phyloP scores from a whole-genome alignment of 2,888 invertebrate genomes.

The Melinaea menophilus region DNA sequence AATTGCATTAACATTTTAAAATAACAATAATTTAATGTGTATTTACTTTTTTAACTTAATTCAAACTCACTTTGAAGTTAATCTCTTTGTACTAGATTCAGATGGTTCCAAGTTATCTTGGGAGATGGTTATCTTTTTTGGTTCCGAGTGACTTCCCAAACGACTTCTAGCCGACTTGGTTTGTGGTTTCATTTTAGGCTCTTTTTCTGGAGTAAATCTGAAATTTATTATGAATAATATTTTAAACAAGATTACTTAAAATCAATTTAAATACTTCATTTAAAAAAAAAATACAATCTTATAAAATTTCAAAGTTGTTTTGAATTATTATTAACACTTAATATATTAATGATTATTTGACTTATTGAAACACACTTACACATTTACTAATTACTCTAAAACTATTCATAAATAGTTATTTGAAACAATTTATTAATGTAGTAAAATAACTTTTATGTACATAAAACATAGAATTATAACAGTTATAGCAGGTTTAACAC shows the following conservation, averaged over 20 bases:
- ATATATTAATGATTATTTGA: no score
- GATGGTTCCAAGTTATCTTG: slow-evolving; percentile 47
- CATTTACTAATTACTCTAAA: no score
- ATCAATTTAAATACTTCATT: no score
- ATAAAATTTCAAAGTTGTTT: slow-evolving; percentile 11
- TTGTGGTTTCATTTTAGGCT: slow-evolving; percentile 45
- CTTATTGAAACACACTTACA: no score
- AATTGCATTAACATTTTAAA: no score
- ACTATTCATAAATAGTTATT: no score
- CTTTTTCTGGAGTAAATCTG: slow-evolving; percentile 67
- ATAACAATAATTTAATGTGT: not conserved
- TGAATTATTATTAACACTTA: no score
- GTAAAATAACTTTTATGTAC: no score
- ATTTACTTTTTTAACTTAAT: not conserved
- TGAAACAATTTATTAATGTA: no score
- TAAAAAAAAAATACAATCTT: no score
- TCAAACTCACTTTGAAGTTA: slow-evolving; percentile 52
- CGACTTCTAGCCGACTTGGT: slow-evolving; percentile 53
- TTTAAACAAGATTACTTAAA: not conserved
- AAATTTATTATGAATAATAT: slow-evolving; percentile 33
- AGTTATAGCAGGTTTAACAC: no score
- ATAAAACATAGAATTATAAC: no score
- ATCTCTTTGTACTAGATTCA: slow-evolving; percentile 46
- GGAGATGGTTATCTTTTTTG: slow-evolving; percentile 39
- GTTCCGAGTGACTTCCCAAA: slow-evolving; percentile 38